These are phyloP conservation scores for Lipotes vexillifer DNA, from an alignment of 2,113 vertebrate genomes.

Conservation along the genomic window DNA sequence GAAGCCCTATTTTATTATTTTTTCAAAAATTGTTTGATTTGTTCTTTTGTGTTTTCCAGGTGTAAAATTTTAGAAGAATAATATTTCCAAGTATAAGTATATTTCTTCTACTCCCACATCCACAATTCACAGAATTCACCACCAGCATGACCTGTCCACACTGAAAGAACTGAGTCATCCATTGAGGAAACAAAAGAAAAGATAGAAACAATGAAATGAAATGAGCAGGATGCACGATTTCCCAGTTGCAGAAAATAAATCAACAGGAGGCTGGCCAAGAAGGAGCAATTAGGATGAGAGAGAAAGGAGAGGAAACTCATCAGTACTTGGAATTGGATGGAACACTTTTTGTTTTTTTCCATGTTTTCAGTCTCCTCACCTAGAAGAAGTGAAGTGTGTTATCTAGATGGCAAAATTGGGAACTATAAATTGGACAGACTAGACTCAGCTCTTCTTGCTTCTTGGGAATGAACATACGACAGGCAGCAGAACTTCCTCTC, in stretches of 20 bases:
- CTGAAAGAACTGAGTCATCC: not conserved
- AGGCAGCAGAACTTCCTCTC: not conserved
- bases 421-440: not conserved
- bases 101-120: not conserved
- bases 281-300: not conserved
- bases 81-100: not conserved
- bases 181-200: not conserved
- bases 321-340: not conserved
- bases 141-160: not conserved
- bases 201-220: not conserved
- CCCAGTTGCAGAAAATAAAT: not conserved
- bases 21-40: not conserved
- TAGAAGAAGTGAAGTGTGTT: not conserved
- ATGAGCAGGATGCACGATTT: not conserved
- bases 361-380: not conserved
- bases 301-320: not conserved
- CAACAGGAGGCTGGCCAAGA: not conserved
- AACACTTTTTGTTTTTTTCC: not conserved
- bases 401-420: not conserved
- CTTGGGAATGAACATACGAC: not conserved
- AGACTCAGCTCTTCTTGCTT: not conserved
- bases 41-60: not conserved
- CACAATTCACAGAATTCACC: not conserved
- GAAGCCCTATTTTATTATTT: not conserved
- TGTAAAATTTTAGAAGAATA: not conserved